Evolutionary conservation across 2,888 invertebrate genomes (phyloP).

Genomic region (Corbicula japonica): DNA sequence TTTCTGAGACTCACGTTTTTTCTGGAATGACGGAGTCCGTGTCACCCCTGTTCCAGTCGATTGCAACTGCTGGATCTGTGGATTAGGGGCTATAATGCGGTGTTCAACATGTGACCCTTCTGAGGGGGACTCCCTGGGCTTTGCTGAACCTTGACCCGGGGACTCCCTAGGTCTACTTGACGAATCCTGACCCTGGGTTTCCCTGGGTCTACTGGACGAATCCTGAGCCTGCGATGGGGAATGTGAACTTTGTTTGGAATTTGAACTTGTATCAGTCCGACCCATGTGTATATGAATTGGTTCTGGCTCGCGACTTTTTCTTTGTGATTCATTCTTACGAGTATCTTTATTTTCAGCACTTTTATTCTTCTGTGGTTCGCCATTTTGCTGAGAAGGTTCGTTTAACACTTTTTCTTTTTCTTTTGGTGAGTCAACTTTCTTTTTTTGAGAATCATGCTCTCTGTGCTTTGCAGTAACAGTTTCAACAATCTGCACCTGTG

Average conservation of each 20-base stretch:
- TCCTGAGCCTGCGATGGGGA: conserved; percentile 7
- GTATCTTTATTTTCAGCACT: conserved; percentile 41
- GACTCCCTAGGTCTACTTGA: conserved; percentile 5
- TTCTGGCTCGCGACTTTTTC: conserved; percentile 32
- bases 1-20: conserved; percentile 61
- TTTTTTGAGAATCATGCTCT: no score
- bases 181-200: not conserved
- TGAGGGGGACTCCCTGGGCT: not conserved
- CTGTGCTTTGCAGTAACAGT: not conserved
- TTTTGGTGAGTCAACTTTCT: conserved; percentile 16
- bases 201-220: not conserved
- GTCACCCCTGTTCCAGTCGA: conserved; percentile 22
- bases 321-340: conserved; percentile 36
- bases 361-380: conserved; percentile 38
- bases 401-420: conserved; percentile 19
- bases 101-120: conserved; percentile 14
- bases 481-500: no score
- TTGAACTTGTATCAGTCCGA: conserved; percentile 18
- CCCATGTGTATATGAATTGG: conserved; percentile 57
- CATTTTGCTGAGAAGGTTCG: conserved; percentile 23
- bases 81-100: conserved; percentile 14
- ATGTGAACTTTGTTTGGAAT: conserved; percentile 24
- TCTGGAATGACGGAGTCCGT: conserved; percentile 59
- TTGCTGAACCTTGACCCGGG: not conserved
- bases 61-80: conserved; percentile 25